Percentiles rank a stretch among this genome's conserved stretches.
phyloP scores from a whole-genome alignment of 2,113 vertebrate species.

The Pseudorhombus dupliciocellatus region DNA sequence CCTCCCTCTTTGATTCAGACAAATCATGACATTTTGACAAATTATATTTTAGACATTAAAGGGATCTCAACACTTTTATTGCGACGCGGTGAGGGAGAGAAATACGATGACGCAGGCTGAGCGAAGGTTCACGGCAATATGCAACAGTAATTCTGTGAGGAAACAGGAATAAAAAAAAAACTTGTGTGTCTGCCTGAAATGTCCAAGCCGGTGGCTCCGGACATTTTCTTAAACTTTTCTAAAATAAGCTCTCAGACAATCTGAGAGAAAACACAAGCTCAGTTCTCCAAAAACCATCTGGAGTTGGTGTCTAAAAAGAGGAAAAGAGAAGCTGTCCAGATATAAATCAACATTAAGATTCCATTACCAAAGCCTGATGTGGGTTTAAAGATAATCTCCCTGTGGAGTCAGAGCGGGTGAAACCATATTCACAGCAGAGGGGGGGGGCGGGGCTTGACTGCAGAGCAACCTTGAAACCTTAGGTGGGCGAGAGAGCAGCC shows the following conservation, averaged over 20 bases:
- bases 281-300: no score
- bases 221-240: no score
- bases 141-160: neutral
- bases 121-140: neutral
- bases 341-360: constrained; percentile 27
- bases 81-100: neutral
- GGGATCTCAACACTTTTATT: neutral
- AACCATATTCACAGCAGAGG: constrained; percentile 47
- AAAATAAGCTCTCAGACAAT: no score
- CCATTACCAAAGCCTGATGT: constrained; percentile 44
- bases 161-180: no score
- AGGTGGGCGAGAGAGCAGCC: constrained; percentile 66
- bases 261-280: no score
- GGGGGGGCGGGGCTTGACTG: constrained; percentile 39
- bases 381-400: constrained; percentile 45
- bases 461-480: constrained; percentile 74
- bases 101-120: neutral
- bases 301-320: neutral
- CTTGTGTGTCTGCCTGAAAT: no score
- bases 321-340: neutral
- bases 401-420: constrained; percentile 42
- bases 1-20: constrained; percentile 6
- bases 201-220: no score
- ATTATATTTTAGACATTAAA: constrained; percentile 27
- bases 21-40: constrained; percentile 33